phyloP scores from a whole-genome alignment of 2,888 invertebrate genomes.

The Tachina fera region DNA sequence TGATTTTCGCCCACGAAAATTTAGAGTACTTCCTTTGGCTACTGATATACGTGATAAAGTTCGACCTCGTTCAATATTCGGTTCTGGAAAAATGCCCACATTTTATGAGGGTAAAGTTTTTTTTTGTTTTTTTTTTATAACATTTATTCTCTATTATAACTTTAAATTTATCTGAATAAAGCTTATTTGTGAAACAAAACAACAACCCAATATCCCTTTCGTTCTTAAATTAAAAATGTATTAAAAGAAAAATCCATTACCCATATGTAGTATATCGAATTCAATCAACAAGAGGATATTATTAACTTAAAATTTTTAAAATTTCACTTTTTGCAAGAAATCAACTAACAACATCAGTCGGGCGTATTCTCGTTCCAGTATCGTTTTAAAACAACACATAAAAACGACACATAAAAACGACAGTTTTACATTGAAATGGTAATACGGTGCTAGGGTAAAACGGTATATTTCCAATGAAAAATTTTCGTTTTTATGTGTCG shows the following conservation, averaged over 20 bases:
- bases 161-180: slow-evolving; percentile 47
- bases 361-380: too few species aligned
- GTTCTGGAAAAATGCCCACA: slow-evolving; percentile 81
- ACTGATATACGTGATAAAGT: slow-evolving; percentile 89
- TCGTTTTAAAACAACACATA: too few species aligned
- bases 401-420: too few species aligned
- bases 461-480: too few species aligned
- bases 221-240: slow-evolving; percentile 38
- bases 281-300: too few species aligned
- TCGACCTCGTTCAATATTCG: slow-evolving; percentile 85
- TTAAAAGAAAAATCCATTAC: slow-evolving; percentile 28
- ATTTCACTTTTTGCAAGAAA: too few species aligned
- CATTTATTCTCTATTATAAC: slow-evolving; percentile 40
- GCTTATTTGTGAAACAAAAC: slow-evolving; percentile 45
- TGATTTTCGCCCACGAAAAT: slow-evolving; percentile 96
- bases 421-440: too few species aligned
- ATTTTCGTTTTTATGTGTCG: too few species aligned
- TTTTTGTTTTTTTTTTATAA: slow-evolving; percentile 59
- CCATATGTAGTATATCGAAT: not conserved
- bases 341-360: too few species aligned
- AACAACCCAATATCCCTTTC: slow-evolving; percentile 18
- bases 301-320: too few species aligned
- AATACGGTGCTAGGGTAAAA: too few species aligned
- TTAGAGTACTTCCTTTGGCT: slow-evolving; percentile 90
- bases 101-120: slow-evolving; percentile 56